Percentiles rank a stretch among this genome's conserved stretches.
Conservation (phyloP, 2,113 vertebrate genomes). For the Uropsilus gracilis region DNA sequence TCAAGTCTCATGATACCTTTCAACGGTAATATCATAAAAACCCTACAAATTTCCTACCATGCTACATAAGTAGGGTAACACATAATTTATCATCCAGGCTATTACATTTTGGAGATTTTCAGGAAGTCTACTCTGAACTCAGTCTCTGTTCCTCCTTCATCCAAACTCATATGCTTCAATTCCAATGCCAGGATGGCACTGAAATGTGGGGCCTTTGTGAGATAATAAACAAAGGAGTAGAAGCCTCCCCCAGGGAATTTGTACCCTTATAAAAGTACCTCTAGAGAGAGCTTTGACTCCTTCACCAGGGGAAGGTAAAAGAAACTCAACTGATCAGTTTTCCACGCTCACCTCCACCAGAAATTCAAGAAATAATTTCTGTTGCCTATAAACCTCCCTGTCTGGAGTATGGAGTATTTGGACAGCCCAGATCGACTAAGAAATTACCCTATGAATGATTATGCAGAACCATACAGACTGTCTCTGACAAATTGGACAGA, state of each 20-base stretch:
- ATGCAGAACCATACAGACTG: neutral
- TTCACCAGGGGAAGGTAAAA: neutral
- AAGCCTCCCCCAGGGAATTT: neutral
- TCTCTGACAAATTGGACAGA: neutral
- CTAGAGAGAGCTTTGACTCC: neutral
- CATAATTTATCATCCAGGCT: neutral
- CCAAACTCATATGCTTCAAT: neutral
- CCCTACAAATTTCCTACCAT: neutral
- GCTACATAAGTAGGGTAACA: neutral
- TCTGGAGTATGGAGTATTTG: neutral
- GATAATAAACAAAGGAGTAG: neutral
- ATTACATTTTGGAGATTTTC: neutral
- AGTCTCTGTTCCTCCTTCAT: neutral
- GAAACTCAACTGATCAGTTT: too few species aligned
- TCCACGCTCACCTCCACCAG: neutral
- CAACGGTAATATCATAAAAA: neutral
- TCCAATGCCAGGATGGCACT: neutral
- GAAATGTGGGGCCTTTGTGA: neutral
- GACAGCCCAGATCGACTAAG: neutral
- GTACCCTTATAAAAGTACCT: neutral
- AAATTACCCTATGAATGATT: neutral
- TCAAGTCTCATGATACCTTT: neutral
- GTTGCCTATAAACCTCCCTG: neutral
- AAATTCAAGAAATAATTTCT: neutral
- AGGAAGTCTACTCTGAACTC: neutral